These are phyloP conservation scores for Salminus brasiliensis DNA, from an alignment of 2,113 vertebrate genomes.

Conservation along the genomic window DNA sequence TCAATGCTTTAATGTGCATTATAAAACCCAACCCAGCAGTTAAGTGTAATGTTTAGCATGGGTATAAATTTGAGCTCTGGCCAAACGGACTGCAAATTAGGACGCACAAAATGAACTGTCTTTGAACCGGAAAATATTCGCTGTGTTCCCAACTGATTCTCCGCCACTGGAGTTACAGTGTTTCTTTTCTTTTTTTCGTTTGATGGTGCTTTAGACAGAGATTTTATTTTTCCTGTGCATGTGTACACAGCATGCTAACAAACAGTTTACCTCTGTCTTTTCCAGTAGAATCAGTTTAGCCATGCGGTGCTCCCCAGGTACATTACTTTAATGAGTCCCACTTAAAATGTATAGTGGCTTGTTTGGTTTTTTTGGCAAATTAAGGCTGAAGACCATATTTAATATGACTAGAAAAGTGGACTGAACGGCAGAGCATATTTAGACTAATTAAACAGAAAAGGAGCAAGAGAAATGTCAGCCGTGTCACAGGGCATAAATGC, in stretches of 20 bases:
- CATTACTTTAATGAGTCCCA: background rate
- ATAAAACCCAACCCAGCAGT: constrained; percentile 54
- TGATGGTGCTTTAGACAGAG: background rate
- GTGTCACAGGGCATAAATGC: background rate
- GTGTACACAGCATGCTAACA: background rate
- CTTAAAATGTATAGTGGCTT: background rate
- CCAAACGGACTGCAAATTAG: constrained; percentile 55
- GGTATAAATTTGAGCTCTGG: constrained; percentile 45
- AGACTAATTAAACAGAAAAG: background rate
- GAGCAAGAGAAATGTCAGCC: background rate
- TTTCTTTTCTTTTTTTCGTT: constrained; percentile 10
- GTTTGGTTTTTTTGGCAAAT: constrained; percentile 13
- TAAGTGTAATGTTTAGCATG: constrained; percentile 20
- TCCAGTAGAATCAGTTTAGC: background rate
- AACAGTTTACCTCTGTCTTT: background rate
- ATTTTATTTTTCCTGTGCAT: background rate
- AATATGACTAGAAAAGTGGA: background rate
- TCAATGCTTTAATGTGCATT: constrained; percentile 39
- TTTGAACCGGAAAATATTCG: constrained; percentile 37
- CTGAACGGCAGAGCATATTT: background rate
- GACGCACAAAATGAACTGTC: background rate
- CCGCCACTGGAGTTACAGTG: constrained; percentile 13
- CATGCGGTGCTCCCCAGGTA: background rate
- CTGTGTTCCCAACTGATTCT: constrained; percentile 36
- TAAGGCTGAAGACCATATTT: background rate